Evolutionary conservation across 2,888 invertebrate species (phyloP).

Genomic region (Erpobdella octoculata): DNA sequence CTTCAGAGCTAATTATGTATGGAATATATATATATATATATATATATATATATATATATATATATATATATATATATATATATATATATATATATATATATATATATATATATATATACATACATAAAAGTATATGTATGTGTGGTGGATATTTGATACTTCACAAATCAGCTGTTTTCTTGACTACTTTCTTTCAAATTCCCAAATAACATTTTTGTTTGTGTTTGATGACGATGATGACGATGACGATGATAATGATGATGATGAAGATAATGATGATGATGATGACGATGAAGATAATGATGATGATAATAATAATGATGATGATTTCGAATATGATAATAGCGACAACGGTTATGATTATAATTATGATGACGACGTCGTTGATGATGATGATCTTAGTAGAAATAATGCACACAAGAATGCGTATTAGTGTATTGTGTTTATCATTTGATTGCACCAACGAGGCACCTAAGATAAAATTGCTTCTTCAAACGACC

Average conservation of each 20-base stretch:
- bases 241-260: background rate
- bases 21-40: background rate
- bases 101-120: background rate
- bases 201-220: too few relatives aligned
- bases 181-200: too few relatives aligned
- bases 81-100: background rate
- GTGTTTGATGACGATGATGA: background rate
- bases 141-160: too few relatives aligned
- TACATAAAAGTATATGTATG: background rate
- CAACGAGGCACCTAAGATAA: too few relatives aligned
- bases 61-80: background rate
- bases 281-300: constrained; percentile 20
- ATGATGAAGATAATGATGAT: constrained; percentile 7
- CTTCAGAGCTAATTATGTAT: background rate
- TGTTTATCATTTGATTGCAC: too few relatives aligned
- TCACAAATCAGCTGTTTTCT: too few relatives aligned
- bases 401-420: too few relatives aligned
- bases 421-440: too few relatives aligned
- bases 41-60: background rate
- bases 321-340: constrained; percentile 28
- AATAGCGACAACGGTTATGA: constrained; percentile 9
- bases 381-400: background rate
- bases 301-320: constrained; percentile 16
- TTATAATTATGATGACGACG: too few relatives aligned
- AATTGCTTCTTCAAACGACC: too few relatives aligned